phyloP scores from a whole-genome alignment of 2,797 vertebrate genomes.

The Podarcis lilfordi region DNA sequence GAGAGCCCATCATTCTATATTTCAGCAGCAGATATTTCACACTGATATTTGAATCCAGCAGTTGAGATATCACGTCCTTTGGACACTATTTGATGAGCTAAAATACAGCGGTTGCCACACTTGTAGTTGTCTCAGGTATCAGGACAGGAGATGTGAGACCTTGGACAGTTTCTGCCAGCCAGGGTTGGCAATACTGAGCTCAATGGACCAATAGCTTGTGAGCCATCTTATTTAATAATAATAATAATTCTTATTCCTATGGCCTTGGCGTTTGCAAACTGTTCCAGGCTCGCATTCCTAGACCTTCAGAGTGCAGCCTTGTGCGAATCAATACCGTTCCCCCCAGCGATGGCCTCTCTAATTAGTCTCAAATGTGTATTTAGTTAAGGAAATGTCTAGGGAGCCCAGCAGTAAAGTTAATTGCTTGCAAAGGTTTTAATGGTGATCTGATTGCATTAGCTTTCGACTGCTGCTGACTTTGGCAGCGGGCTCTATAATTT shows the following conservation, averaged over 20 bases:
- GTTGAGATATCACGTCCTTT: no score
- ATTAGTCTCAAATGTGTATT: slow-evolving; percentile 37
- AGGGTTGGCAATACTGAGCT: neutral
- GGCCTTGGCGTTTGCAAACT: neutral
- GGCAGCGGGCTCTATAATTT: slow-evolving; percentile 5
- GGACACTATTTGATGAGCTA: no score
- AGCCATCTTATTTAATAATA: no score
- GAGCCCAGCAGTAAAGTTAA: slow-evolving; percentile 24
- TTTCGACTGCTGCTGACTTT: slow-evolving; percentile 38
- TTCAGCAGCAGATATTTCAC: no score
- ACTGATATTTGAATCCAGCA: no score
- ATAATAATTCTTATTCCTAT: neutral
- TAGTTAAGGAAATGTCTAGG: slow-evolving; percentile 40
- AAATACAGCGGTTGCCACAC: no score
- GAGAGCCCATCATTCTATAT: no score
- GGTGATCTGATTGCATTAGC: slow-evolving; percentile 4
- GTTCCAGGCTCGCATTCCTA: neutral
- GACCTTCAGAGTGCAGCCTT: neutral
- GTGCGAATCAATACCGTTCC: slow-evolving; percentile 22
- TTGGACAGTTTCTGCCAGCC: neutral
- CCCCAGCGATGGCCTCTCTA: neutral
- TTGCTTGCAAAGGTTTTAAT: slow-evolving; percentile 45
- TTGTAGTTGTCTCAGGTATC: neutral
- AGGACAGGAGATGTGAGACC: no score
- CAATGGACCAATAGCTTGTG: neutral